These are phyloP conservation scores for Drosophila fulvimacula DNA, from an alignment of 2,888 invertebrate genomes.

Conservation along the genomic window DNA sequence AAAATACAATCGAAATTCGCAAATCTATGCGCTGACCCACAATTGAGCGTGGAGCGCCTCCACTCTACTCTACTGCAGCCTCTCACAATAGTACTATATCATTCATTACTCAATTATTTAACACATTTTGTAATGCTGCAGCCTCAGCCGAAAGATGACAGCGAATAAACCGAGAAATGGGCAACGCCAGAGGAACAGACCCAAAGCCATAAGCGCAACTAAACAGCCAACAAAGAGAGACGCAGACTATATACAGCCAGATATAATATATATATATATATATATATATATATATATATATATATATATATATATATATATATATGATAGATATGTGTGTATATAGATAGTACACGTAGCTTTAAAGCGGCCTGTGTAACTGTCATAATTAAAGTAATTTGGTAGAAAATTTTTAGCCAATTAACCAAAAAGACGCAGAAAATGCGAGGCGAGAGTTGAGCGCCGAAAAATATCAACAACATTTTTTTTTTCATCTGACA, in stretches of 20 bases:
- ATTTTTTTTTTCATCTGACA: constrained; percentile 31
- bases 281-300: constrained; percentile 14
- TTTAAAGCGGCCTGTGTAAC: constrained; percentile 66
- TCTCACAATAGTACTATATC: constrained; percentile 48
- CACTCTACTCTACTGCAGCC: not conserved
- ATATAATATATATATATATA: constrained; percentile 8
- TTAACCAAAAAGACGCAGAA: constrained; percentile 80
- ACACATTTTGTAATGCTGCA: constrained; percentile 63
- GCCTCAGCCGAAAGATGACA: constrained; percentile 32
- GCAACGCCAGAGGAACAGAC: constrained; percentile 26
- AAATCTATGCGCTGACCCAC: constrained; percentile 30
- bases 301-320: not conserved
- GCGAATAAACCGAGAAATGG: constrained; percentile 25
- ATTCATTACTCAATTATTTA: constrained; percentile 71
- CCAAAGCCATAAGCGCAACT: constrained; percentile 60
- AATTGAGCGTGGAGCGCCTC: constrained; percentile 6
- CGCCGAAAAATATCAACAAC: constrained; percentile 8
- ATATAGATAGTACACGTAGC: not conserved
- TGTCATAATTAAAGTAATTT: constrained; percentile 83
- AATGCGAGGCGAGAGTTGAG: constrained; percentile 63
- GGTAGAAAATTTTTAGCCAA: constrained; percentile 83
- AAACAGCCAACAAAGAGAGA: constrained; percentile 42
- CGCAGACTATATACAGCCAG: constrained; percentile 14
- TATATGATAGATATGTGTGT: not conserved
- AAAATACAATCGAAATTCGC: constrained; percentile 17